phyloP scores from a whole-genome alignment of 2,113 vertebrate genomes.

The Onychostoma macrolepis region DNA sequence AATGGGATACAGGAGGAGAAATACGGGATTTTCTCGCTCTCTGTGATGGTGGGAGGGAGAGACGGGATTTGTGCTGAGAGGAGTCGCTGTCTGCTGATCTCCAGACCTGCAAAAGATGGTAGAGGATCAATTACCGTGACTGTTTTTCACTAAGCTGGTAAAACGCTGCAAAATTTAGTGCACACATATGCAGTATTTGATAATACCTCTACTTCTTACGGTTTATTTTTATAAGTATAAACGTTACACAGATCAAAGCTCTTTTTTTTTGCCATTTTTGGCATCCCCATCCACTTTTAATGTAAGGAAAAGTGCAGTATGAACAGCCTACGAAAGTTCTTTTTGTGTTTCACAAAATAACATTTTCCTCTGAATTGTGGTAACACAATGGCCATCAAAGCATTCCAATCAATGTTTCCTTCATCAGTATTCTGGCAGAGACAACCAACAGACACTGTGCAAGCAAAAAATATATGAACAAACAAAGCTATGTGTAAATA shows the following conservation, averaged over 20 bases:
- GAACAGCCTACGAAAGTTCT: not conserved
- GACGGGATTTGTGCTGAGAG: constrained; percentile 86
- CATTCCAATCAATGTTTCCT: not conserved
- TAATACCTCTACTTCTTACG: not conserved
- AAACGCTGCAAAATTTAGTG: not conserved
- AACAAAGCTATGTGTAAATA: not conserved
- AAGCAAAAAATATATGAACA: not conserved
- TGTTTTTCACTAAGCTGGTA: not conserved
- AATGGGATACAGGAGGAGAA: constrained; percentile 91
- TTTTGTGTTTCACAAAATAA: not conserved
- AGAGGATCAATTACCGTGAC: not conserved
- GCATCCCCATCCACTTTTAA: not conserved
- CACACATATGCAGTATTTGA: not conserved
- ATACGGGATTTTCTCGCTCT: constrained; percentile 85
- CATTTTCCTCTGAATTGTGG: not conserved
- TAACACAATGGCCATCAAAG: not conserved
- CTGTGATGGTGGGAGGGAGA: constrained; percentile 83
- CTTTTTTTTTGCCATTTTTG: not conserved
- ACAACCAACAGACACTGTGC: not conserved
- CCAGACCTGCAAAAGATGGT: constrained; percentile 72
- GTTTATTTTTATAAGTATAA: not conserved
- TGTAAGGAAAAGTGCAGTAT: not conserved
- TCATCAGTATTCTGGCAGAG: not conserved
- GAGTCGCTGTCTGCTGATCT: constrained; percentile 91
- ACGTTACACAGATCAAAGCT: not conserved